phyloP scores from a whole-genome alignment of 1,140 invertebrate species.

The Ostrea denselamellosa region DNA sequence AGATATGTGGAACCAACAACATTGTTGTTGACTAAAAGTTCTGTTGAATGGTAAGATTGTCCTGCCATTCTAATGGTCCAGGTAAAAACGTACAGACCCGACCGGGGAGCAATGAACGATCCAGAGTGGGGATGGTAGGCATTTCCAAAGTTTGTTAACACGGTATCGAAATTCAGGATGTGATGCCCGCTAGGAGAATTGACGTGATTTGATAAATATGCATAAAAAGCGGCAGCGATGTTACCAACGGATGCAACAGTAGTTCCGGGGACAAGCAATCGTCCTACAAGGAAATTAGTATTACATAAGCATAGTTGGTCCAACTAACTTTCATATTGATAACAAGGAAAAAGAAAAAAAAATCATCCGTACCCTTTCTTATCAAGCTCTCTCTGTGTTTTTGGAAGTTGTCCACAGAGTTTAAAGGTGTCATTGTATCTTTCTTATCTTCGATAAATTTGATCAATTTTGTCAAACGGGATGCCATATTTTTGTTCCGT shows the following conservation, averaged over 20 bases:
- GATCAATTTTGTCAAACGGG: background rate
- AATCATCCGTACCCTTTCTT: background rate
- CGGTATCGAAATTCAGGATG: slow-evolving; percentile 2
- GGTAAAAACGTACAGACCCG: slow-evolving; percentile 39
- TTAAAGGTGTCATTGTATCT: background rate
- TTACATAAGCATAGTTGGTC: too few species aligned
- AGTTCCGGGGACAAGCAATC: background rate
- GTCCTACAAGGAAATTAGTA: background rate
- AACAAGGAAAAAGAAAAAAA: too few species aligned
- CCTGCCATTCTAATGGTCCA: background rate
- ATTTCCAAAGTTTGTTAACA: slow-evolving; percentile 28
- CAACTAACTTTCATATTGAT: too few species aligned
- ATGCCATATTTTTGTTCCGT: background rate
- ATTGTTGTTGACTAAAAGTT: slow-evolving; percentile 22
- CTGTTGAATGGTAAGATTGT: background rate
- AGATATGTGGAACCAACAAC: background rate
- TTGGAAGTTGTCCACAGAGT: too few species aligned
- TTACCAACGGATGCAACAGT: background rate
- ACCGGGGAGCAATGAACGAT: background rate
- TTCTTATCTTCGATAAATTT: background rate
- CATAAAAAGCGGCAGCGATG: slow-evolving; percentile 18
- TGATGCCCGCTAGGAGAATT: background rate
- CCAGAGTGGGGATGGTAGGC: slow-evolving; percentile 29
- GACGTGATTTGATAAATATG: background rate
- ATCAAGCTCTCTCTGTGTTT: background rate